Base-by-base conservation (phyloP, 53 echinoderm and acorn worm species). In the Holothuria scabra region DNA sequence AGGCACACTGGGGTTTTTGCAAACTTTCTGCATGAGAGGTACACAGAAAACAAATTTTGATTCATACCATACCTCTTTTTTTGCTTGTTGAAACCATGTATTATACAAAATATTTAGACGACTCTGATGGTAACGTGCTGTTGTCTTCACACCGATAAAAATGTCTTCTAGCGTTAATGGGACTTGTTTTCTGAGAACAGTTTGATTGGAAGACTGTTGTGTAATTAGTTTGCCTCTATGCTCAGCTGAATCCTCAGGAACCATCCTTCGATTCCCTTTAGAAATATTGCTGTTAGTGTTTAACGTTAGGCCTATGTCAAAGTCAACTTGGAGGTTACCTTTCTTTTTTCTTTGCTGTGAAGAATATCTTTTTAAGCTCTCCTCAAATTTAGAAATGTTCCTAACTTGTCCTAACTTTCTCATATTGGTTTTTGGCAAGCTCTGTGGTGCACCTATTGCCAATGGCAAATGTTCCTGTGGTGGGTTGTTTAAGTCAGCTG, bases 61-160 rank as follows among this genome's bases (percentile, higher is more conserved):
- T n/a, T n/a, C n/a, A n/a, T 52, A 52, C 52, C 87, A 69, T 86
- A 96, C 96, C 93, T 96, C 89, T 62, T 91, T 86, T 60, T 67
- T 79, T 19, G 89, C 83, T 46, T 74, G 28, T 23, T 89, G 81
- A 4, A 93, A 86, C 96, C 96, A 96, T 13, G 96, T 96, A 44
- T 96, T 89, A 26, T 91, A 46, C 35, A 93, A 74, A 37, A 96
- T 84, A 33, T 81, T 71, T 8, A 96, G 69, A 1, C 96, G 69
- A 34, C 67, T 72, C 5, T 41, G 29, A 46, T 96, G 96, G 69
- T 91, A 96, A 22, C 76, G 91, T 46, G 79, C 72, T 6, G 96
- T 96, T 20, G 96, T 93, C 70, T 96, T 96, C 82, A 96, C 91
- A 30, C 93, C 96, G 61, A 96, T 96, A 85, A 91, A 96, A 30